Evolutionary conservation across 1,140 invertebrate species (phyloP), one percentile per base, ranked within the genome.

Genomic region (Octopus bimaculoides): DNA sequence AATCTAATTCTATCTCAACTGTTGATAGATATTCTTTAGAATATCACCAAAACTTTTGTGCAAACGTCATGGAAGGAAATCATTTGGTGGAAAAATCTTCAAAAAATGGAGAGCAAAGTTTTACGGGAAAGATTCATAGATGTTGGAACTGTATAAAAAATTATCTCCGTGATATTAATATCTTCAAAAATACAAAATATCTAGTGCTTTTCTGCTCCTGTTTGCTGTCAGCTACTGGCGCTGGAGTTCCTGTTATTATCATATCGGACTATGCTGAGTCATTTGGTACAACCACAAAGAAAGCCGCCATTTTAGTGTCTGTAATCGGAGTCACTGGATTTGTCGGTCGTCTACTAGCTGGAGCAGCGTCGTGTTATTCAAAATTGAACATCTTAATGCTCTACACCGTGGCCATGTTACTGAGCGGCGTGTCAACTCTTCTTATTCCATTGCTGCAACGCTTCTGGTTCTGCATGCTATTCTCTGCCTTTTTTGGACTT

Each of bases 141-240:
- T 5, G 66, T 20, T 20, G 26, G 17, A 14, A 9, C 5, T 20
- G 66, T n/a, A 71, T n/a, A 61, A 61, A 61, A 71, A 71, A 71
- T 17, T 17, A 7, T 53, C 14, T 14, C 41, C 74, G 74, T 53
- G 26, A 53, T 41, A 1, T 75, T 6, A 14, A 17, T 52, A 14
- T 52, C 5, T 75, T 75, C 74, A 52, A 52, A 41, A 75, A 75
- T 53, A 17, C 52, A n/a, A 75, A 75, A 17, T 75, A 75, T 17
- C 5, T 53, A 12, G 41, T 75, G 14, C 52, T 75, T 17, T 14
- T 75, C 8, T 7, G 6, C 17, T 75, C n/a, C 8, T 75, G 74
- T 41, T 52, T 75, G 17, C 26, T 75, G 7, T 75, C 74, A 75
- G 17, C 74, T 12, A 75, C 74, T 17, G 74, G 74, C n/a, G 74